Base-by-base conservation (phyloP, 2,113 vertebrate species). In the Coptodon rendalli region DNA sequence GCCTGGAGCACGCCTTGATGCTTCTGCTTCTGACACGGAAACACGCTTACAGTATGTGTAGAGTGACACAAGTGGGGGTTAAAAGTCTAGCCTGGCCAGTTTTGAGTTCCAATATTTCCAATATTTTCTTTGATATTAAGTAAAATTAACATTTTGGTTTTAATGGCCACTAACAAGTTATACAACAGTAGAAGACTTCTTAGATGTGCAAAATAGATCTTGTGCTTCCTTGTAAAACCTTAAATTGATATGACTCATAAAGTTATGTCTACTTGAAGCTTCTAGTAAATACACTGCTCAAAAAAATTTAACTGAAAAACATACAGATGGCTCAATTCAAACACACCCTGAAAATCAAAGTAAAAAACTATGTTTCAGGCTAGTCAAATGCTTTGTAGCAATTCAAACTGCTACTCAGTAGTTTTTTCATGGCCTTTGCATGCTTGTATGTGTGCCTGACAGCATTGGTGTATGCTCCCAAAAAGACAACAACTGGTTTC, bases 21-120 rank as follows among this genome's bases (percentile, higher is more conserved):
- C 63, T 88, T 92, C 59, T 50, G 36, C 80, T 93, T 93, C 86
- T 93, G 93, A 91, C 86, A 93, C 29, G 91, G 83, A 93, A 63
- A 95, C 87, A 92, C 17, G 87, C 66, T 87, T 90, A 66, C 19
- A n/a, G 19, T 66, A 90, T 86, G 86, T 71, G 73, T 73, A 87
- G 57, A 86, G 87, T 85, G 19, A 89, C 66, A 80, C 3, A 6
- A 36, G 16, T 27, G 9, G 24, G 34, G 8, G 38, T 73, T 10
- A 73, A 9, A 45, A 27, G 27, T 27, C 68, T 5, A 45, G 22
- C 38, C 68, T 17, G 73, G 2, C 45, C 45, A 50, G 10, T 19
- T 31, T 6, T 31, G 73, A 31, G 1, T 52, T 50, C 31, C 50
- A 5, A 50, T 8, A 27, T 78, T 71, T 40, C 36, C 63, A 68